Evolutionary conservation across 2,113 vertebrate species (phyloP).

Genomic region (Amia ocellicauda): DNA sequence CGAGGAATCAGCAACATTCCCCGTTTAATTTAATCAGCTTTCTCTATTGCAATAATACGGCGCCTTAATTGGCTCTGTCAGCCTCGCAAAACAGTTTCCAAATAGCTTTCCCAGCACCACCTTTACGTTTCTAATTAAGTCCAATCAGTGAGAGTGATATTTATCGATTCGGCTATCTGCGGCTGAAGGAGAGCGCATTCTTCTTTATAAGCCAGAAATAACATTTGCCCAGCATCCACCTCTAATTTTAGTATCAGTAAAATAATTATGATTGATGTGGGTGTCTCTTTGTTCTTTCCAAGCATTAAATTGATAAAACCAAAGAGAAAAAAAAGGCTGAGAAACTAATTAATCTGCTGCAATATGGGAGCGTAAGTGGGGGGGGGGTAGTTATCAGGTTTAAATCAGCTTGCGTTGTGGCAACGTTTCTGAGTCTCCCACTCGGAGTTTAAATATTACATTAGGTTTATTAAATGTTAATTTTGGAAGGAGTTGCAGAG

Average conservation of each 20-base stretch:
- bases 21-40: conserved; percentile 53
- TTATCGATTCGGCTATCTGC: conserved; percentile 59
- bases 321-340: conserved; percentile 37
- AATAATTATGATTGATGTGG: conserved; percentile 69
- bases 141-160: conserved; percentile 67
- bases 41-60: conserved; percentile 50
- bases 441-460: conserved; percentile 51
- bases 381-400: conserved; percentile 43
- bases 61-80: conserved; percentile 64
- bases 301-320: conserved; percentile 49
- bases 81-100: conserved; percentile 55
- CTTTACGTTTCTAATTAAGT: conserved; percentile 63
- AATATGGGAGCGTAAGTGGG: no score
- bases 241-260: conserved; percentile 57
- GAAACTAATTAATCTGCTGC: conserved; percentile 53
- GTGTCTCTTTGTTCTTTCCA: conserved; percentile 52
- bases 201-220: conserved; percentile 20
- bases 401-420: conserved; percentile 19
- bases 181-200: conserved; percentile 51
- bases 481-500: conserved; percentile 40
- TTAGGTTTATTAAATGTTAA: conserved; percentile 52
- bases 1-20: conserved; percentile 17
- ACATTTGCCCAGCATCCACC: conserved; percentile 25
- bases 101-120: conserved; percentile 50
- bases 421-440: conserved; percentile 6